Conservation (phyloP, 2,888 invertebrate genomes). For the Phrixothrix hirtus region DNA sequence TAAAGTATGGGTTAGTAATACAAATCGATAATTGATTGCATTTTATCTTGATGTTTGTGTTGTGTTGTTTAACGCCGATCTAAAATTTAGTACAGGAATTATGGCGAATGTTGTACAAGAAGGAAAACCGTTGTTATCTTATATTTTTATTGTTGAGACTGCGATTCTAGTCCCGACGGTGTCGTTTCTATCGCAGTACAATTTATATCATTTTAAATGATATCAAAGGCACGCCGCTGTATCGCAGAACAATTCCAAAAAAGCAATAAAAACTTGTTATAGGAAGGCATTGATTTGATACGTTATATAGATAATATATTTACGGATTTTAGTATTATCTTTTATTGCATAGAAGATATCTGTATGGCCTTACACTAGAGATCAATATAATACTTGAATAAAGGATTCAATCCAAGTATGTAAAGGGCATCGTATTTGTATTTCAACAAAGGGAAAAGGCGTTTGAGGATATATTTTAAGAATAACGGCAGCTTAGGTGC, state of each 20-base stretch:
- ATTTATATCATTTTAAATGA: slow-evolving; percentile 48
- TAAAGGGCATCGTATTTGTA: too few relatives aligned
- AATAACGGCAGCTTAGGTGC: too few relatives aligned
- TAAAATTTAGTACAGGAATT: slow-evolving; percentile 1
- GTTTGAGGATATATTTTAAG: too few relatives aligned
- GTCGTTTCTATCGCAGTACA: slow-evolving; percentile 42
- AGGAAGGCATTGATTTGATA: slow-evolving; percentile 35
- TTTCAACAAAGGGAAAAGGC: too few relatives aligned
- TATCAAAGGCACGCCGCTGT: slow-evolving; percentile 39
- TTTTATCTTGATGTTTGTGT: not conserved
- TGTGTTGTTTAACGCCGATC: not conserved
- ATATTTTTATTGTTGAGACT: slow-evolving; percentile 37
- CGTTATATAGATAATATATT: slow-evolving; percentile 27
- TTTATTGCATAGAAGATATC: slow-evolving; percentile 17
- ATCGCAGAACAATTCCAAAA: slow-evolving; percentile 36
- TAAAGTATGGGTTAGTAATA: too few relatives aligned
- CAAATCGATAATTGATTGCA: too few relatives aligned
- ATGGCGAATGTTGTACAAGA: slow-evolving; percentile 12
- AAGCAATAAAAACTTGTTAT: slow-evolving; percentile 40
- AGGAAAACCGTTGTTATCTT: slow-evolving; percentile 31
- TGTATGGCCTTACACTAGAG: not conserved
- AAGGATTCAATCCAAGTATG: too few relatives aligned
- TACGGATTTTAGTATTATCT: slow-evolving; percentile 25
- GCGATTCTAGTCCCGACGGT: slow-evolving; percentile 39
- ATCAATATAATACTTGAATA: too few relatives aligned